phyloP scores from a whole-genome alignment of 2,113 vertebrate genomes.

The Grammatotria lemairii region DNA sequence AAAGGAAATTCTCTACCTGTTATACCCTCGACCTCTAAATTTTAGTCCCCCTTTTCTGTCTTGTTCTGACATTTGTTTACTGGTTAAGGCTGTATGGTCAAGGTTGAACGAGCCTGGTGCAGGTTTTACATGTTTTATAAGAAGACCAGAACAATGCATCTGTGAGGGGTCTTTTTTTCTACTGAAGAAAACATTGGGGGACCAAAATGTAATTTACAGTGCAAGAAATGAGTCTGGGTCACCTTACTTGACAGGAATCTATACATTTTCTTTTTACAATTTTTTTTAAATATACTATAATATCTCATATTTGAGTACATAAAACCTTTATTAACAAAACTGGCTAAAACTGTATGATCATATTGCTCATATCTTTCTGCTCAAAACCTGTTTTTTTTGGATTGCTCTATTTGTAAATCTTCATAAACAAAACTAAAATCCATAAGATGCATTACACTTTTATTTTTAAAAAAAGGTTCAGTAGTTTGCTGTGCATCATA shows the following conservation, averaged over 20 bases:
- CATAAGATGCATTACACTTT: neutral
- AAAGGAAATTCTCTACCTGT: neutral
- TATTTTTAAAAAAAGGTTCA: neutral
- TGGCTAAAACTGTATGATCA: neutral
- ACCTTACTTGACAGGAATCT: neutral
- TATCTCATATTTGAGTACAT: neutral
- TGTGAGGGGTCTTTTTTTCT: neutral
- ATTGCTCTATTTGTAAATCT: neutral
- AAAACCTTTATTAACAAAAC: neutral
- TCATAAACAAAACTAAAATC: neutral
- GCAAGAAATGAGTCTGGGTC: neutral
- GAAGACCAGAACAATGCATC: neutral
- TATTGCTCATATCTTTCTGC: neutral
- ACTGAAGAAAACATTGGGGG: neutral
- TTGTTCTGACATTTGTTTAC: neutral
- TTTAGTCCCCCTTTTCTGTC: neutral
- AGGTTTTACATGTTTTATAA: neutral
- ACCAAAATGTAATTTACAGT: neutral
- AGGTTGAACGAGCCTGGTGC: neutral
- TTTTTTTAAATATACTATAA: accelerated
- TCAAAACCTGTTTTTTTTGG: neutral
- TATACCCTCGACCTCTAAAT: accelerated
- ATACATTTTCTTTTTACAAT: neutral
- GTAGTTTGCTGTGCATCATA: neutral
- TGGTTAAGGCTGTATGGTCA: neutral